Evolutionary conservation across 1,140 invertebrate species (phyloP), one percentile per base, ranked within the genome.

Genomic region (Pseudomyrmex sp.): DNA sequence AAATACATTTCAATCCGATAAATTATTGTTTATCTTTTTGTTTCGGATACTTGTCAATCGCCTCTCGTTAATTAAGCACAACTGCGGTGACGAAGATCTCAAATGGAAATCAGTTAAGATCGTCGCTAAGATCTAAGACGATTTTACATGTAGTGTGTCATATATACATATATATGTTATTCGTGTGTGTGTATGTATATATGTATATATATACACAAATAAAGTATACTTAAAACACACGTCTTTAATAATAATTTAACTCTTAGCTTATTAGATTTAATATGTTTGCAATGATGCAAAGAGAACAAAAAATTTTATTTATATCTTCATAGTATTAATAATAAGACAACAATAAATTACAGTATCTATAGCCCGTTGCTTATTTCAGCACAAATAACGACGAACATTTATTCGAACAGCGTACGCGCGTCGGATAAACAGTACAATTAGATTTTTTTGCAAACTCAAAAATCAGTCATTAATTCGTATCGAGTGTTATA

Each of bases 191-290:
- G 70, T 23, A 18, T 68, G 56, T 23, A 54, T 65, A 82, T 66
- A 85, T 4, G 59, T 73, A 58, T 10, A 85, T n/a, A 82, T 26
- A 70, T 63, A 80, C 7, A 90, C 85, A 68, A 26, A 26, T 26
- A 26, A 26, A 26, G 26, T 68, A 46, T 9, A 75, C 48, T 35
- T 18, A n/a, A 50, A n/a, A 50, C 18, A 13, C 58, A 73, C 44
- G 3, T 77, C 15, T 44, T 82, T 58, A 70, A 85, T 74, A 74
- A 85, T 82, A 73, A 80, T 77, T 88, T 92, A 93, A 91, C 91
- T 93, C 91, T 93, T 93, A 85, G 93, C 93, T 94, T 94, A 90
- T 90, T 94, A 94, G 93, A 93, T 94, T 94, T 94, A 94, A 94
- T 94, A 94, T 35, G 35, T 94, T 94, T 94, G 94, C 94, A 94